Conservation (phyloP, 2,888 invertebrate genomes). For the Athalia cordata region DNA sequence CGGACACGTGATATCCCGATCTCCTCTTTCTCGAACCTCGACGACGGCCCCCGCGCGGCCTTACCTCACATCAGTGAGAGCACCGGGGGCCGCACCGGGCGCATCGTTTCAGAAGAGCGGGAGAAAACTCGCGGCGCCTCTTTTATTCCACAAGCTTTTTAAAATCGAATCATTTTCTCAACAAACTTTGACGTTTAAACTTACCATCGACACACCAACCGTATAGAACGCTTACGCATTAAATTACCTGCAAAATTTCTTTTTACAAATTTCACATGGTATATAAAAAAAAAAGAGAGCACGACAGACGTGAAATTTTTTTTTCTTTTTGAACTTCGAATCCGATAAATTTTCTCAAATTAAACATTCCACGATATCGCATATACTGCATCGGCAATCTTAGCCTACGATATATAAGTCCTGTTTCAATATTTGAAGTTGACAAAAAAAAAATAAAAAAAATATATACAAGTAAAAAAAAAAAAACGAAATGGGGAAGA, state of each 20-base stretch:
- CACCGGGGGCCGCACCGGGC: constrained; percentile 31
- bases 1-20: constrained; percentile 57
- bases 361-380: too few species aligned
- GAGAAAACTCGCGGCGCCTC: background rate
- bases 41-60: constrained; percentile 48
- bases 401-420: background rate
- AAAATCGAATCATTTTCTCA: background rate
- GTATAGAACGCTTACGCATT: too few species aligned
- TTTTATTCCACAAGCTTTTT: too few species aligned
- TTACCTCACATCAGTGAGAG: constrained; percentile 30
- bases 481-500: background rate
- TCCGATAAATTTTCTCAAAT: too few species aligned
- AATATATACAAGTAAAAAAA: background rate
- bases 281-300: too few species aligned
- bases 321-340: too few species aligned
- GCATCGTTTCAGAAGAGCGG: constrained; percentile 27
- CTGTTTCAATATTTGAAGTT: constrained; percentile 24
- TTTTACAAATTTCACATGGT: too few species aligned
- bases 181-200: too few species aligned
- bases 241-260: too few species aligned
- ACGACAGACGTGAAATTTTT: too few species aligned
- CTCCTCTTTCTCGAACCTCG: constrained; percentile 49
- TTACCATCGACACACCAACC: too few species aligned
- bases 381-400: too few species aligned
- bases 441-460: background rate